These are phyloP conservation scores for Diadophis punctatus DNA, from an alignment of 2,113 vertebrate species.

Conservation along the genomic window DNA sequence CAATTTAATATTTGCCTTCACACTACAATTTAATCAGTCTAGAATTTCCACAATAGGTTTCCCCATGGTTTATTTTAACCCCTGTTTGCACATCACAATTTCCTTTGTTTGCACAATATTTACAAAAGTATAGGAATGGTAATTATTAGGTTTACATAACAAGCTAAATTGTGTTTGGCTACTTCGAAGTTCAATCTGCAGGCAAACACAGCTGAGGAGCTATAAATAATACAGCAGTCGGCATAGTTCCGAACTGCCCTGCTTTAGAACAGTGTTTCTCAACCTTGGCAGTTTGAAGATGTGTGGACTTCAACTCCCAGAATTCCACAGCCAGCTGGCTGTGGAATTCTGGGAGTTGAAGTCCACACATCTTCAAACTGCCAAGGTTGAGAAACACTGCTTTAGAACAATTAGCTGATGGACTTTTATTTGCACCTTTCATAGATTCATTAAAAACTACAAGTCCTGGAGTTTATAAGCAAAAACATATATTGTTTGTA, in stretches of 20 bases:
- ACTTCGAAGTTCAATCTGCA: background rate
- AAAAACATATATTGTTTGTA: background rate
- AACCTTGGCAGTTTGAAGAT: too few species aligned
- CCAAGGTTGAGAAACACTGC: too few species aligned
- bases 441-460: background rate
- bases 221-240: background rate
- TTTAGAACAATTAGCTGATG: background rate
- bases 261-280: background rate
- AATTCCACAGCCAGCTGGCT: too few species aligned
- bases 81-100: background rate
- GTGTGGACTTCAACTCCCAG: too few species aligned
- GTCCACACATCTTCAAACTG: too few species aligned
- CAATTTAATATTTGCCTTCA: background rate
- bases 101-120: background rate
- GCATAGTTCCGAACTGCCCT: background rate
- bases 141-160: background rate
- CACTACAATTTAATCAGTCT: background rate
- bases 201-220: background rate
- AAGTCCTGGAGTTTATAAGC: background rate
- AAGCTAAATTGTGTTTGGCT: background rate
- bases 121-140: background rate
- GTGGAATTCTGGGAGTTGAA: too few species aligned
- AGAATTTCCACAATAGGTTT: background rate
- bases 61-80: background rate
- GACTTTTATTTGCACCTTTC: background rate